Evolutionary conservation across 2,888 invertebrate species (phyloP).

Genomic region (Coenonympha glycerion): DNA sequence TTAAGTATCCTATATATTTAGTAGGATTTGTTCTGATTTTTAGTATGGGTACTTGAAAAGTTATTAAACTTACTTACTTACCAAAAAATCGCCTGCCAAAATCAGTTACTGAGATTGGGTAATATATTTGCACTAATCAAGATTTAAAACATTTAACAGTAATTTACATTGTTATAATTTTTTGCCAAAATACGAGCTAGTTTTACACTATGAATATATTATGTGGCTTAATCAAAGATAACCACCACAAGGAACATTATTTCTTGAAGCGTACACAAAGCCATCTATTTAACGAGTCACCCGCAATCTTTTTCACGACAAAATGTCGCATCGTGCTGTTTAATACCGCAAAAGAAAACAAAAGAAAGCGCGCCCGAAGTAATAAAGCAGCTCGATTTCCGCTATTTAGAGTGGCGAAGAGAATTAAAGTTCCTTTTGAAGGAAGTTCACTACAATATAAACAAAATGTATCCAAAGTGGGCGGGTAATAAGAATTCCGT

Average conservation of each 20-base stretch:
- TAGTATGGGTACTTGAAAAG: too few relatives aligned
- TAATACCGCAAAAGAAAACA: conserved; percentile 61
- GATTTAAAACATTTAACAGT: too few relatives aligned
- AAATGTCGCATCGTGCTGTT: conserved; percentile 55
- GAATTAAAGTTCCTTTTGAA: conserved; percentile 64
- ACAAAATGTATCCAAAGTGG: conserved; percentile 54
- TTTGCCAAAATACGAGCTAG: too few relatives aligned
- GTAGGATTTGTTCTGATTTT: too few relatives aligned
- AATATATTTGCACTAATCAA: too few relatives aligned
- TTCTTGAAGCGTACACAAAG: conserved; percentile 21
- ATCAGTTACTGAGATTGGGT: too few relatives aligned
- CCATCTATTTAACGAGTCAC: conserved; percentile 28
- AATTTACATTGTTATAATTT: too few relatives aligned
- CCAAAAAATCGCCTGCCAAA: too few relatives aligned
- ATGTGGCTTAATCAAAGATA: neutral
- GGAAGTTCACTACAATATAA: conserved; percentile 56
- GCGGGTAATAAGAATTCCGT: conserved; percentile 62
- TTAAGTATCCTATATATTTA: too few relatives aligned
- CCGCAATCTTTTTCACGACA: conserved; percentile 48
- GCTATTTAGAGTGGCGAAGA: conserved; percentile 53
- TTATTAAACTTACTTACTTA: too few relatives aligned
- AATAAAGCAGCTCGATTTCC: conserved; percentile 63
- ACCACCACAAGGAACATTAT: conserved; percentile 10
- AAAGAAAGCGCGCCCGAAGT: conserved; percentile 54
- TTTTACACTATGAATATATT: too few relatives aligned